Evolutionary conservation across 2,797 vertebrate genomes (phyloP).

Genomic region (Macropus fuliginosus): DNA sequence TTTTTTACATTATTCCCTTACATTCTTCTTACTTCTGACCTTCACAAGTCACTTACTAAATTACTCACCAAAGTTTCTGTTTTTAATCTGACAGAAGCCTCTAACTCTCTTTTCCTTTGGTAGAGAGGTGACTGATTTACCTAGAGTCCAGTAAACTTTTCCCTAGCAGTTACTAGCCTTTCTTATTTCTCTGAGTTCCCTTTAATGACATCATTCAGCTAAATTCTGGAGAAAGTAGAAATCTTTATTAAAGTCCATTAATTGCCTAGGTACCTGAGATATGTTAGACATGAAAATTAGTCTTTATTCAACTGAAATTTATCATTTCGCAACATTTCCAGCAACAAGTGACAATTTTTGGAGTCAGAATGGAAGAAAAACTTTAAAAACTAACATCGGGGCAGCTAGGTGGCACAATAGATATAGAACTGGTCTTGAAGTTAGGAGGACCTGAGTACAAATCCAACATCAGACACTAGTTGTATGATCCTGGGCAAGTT

Average conservation of each 20-base stretch:
- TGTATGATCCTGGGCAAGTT: no score
- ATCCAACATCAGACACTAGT: not conserved
- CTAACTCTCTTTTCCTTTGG: conserved; percentile 11
- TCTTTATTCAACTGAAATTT: not conserved
- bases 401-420: not conserved
- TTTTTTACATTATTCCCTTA: no score
- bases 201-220: conserved; percentile 3
- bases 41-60: not conserved
- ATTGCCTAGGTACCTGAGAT: conserved; percentile 10
- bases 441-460: not conserved
- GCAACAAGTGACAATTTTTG: not conserved
- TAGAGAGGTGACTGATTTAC: not conserved
- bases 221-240: not conserved
- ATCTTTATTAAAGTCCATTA: not conserved
- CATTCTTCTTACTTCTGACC: not conserved
- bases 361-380: not conserved
- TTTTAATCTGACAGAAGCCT: conserved; percentile 17
- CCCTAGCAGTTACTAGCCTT: not conserved
- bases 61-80: conserved; percentile 14
- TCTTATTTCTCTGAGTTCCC: conserved; percentile 4
- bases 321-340: not conserved
- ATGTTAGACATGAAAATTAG: conserved; percentile 33
- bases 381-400: not conserved
- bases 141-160: not conserved
- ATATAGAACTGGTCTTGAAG: not conserved